Evolutionary conservation across 2,888 invertebrate species (phyloP).

Genomic region (Acronicta psi): DNA sequence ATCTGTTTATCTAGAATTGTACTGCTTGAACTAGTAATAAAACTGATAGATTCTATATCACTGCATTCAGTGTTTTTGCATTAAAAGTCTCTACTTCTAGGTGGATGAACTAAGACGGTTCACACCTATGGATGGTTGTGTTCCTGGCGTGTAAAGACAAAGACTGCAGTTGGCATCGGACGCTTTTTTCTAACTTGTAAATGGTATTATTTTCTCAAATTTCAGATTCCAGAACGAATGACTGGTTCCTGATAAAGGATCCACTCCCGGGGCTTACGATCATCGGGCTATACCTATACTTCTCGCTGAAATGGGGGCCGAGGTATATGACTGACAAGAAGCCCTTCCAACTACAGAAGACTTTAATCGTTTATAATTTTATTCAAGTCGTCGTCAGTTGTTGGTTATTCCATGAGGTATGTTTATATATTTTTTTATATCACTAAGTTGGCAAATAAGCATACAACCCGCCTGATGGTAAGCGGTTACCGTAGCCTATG

Average conservation of each 20-base stretch:
- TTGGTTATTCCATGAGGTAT: conserved; percentile 94
- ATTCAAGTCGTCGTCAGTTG: conserved; percentile 95
- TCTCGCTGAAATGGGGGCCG: conserved; percentile 94
- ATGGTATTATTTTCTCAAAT: conserved; percentile 4
- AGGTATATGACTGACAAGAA: conserved; percentile 95
- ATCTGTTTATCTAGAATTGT: no score
- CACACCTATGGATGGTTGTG: no score
- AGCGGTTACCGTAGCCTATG: no score
- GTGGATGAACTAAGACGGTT: no score
- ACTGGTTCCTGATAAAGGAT: conserved; percentile 93
- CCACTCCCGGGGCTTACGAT: conserved; percentile 92
- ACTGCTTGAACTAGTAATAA: no score
- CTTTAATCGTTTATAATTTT: conserved; percentile 95
- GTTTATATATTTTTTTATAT: conserved; percentile 19
- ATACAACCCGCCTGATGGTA: no score
- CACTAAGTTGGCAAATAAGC: no score
- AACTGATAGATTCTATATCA: no score
- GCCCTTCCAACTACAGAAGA: conserved; percentile 94
- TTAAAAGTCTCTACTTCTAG: no score
- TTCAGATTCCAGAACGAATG: conserved; percentile 91
- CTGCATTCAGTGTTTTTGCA: no score
- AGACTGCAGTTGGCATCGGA: no score
- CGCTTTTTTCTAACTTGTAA: background rate
- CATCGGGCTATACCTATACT: conserved; percentile 91
- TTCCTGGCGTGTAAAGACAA: no score